Evolutionary conservation across 2,113 vertebrate species (phyloP), one percentile per base, ranked within the genome.

Genomic region (Ictalurus furcatus): DNA sequence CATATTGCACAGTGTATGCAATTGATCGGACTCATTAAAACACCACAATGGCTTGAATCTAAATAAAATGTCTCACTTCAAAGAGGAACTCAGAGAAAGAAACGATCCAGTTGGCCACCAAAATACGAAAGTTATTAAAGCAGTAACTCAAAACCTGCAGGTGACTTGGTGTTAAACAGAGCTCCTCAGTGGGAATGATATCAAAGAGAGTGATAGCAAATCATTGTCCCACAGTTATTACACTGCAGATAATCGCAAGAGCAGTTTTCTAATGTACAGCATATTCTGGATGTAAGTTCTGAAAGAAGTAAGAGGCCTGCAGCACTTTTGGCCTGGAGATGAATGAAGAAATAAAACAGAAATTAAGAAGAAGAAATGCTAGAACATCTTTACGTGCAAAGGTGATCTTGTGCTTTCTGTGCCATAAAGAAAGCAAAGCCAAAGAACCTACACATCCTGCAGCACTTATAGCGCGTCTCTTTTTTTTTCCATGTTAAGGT

Each of bases 71-170:
- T 21, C 9, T 79, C 23, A n/a, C 52, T 87, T 88, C 56, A 84
- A 71, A 67, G 84, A 86, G 37, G 69, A 84, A 69, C 21, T 56
- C 23, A 7, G 17, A 59, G 40, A 83, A 14, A 52, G 9, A 87
- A 69, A 23, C 0, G 11, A 58, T 65, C 11, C 6, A 40, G 40
- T 61, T 71, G 73, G 84, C 25, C 48, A 80, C 63, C 59, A 34
- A 73, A 87, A 80, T 44, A 82, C 74, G 54, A 76, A 69, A 17
- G 25, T 67, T 87, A 91, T 89, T 91, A 91, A 91, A 91, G 74
- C 17, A 80, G 40, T 91, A 89, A 89, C 56, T 91, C 88, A 85
- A 87, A 71, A 28, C 34, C n/a, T 73, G 58, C 73, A 61, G 87
- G 73, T 71, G 34, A 86, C 71, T 58, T 40, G 40, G 87, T 80